These are phyloP conservation scores for Listrodromus nycthemerus DNA, from an alignment of 2,888 invertebrate species.

Conservation along the genomic window DNA sequence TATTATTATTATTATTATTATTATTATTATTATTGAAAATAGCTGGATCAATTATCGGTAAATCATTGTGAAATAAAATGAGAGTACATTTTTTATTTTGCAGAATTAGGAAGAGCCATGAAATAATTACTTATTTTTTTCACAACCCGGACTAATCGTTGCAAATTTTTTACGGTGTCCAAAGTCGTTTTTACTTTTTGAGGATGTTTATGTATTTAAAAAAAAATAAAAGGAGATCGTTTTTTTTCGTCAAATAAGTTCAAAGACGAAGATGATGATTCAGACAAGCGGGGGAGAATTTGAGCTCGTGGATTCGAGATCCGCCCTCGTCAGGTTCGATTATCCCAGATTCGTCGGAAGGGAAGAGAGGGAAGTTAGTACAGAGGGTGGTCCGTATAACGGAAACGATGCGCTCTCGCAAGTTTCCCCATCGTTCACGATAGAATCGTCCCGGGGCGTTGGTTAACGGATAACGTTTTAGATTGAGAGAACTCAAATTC, in stretches of 20 bases:
- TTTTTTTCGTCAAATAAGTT: background rate
- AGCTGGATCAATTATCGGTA: too few species aligned
- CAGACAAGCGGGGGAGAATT: conserved; percentile 1
- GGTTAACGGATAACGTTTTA: conserved; percentile 47
- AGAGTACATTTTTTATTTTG: background rate
- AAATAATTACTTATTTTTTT: background rate
- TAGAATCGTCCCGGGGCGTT: conserved; percentile 29
- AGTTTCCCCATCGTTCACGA: conserved; percentile 1
- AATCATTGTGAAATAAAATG: too few species aligned
- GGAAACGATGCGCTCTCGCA: background rate
- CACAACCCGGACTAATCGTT: background rate
- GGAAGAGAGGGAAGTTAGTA: background rate
- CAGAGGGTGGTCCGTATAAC: background rate
- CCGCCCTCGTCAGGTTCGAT: conserved; percentile 32
- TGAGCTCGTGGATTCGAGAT: background rate
- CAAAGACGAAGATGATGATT: background rate
- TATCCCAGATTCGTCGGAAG: conserved; percentile 31
- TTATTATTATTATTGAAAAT: too few species aligned
- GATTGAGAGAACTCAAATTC: conserved; percentile 12
- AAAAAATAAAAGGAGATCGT: too few species aligned
- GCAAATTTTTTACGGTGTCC: background rate
- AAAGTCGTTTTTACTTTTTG: background rate
- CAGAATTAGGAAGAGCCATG: background rate
- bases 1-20: too few species aligned
- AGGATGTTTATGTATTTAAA: background rate